phyloP scores from a whole-genome alignment of 30 jellyfish, hydroid and myxozoan genomes.

The Hydractinia echinata region DNA sequence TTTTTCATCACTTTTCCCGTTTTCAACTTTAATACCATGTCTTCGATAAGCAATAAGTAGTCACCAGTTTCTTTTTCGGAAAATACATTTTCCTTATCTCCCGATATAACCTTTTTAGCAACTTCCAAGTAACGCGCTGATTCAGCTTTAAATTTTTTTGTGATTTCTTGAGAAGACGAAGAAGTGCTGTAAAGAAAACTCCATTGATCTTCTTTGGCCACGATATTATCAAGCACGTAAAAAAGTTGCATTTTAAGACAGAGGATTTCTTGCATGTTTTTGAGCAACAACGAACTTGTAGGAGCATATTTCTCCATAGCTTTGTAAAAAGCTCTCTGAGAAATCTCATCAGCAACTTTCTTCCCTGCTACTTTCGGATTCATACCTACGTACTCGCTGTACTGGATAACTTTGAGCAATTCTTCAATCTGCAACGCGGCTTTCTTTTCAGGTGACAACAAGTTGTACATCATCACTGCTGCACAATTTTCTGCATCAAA shows the following conservation, averaged over 20 bases:
- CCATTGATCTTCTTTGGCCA: slow-evolving; percentile 17
- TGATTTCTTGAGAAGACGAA: neutral
- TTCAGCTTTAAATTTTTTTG: neutral
- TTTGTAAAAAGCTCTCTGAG: slow-evolving; percentile 2
- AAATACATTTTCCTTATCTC: neutral
- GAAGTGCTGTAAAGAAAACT: neutral
- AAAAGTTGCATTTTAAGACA: neutral
- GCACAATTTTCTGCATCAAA: slow-evolving; percentile 28
- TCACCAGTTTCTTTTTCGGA: neutral
- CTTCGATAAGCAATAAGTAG: neutral
- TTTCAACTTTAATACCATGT: neutral
- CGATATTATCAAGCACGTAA: slow-evolving; percentile 12
- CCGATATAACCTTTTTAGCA: neutral
- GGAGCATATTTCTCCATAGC: slow-evolving; percentile 1
- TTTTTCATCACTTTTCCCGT: neutral
- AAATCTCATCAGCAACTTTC: neutral
- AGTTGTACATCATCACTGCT: slow-evolving; percentile 16
- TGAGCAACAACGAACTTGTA: neutral
- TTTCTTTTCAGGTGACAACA: slow-evolving; percentile 16
- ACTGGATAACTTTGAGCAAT: slow-evolving; percentile 4
- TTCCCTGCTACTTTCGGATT: slow-evolving; percentile 8
- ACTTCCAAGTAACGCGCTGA: neutral
- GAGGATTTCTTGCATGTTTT: neutral
- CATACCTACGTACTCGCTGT: slow-evolving; percentile 30
- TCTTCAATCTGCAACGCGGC: neutral